Conservation (phyloP, 1,140 invertebrate species). For the Bombus huntii region DNA sequence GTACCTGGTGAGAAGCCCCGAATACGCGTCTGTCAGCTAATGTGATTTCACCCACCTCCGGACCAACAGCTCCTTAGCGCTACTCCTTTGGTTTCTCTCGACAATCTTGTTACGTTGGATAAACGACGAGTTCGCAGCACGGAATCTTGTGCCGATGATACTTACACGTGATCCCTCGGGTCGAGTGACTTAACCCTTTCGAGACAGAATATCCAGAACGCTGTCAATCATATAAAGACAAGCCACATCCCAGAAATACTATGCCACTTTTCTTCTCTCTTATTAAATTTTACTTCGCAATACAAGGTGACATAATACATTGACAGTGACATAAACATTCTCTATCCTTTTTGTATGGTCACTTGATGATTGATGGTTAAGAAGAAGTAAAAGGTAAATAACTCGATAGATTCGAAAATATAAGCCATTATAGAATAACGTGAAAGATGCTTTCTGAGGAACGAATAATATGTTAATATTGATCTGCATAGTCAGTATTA, state of each 20-base stretch:
- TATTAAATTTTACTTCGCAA: not conserved
- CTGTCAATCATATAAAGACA: not conserved
- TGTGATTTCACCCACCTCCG: conserved; percentile 77
- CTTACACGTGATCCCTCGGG: conserved; percentile 28
- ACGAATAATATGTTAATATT: too few species aligned
- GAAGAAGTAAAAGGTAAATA: too few species aligned
- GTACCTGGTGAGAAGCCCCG: conserved; percentile 73
- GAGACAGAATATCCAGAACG: not conserved
- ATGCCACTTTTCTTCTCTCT: not conserved
- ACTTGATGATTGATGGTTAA: too few species aligned
- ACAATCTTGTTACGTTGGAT: conserved; percentile 78
- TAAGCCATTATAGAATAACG: too few species aligned
- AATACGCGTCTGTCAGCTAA: conserved; percentile 76
- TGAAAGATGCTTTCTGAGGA: too few species aligned
- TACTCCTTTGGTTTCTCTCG: conserved; percentile 81
- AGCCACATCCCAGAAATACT: not conserved
- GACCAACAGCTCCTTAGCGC: conserved; percentile 77
- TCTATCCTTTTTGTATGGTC: too few species aligned
- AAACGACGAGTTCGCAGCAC: conserved; percentile 66
- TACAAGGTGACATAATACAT: not conserved
- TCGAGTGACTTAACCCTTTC: not conserved
- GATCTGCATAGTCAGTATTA: too few species aligned
- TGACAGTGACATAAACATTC: too few species aligned
- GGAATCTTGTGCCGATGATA: conserved; percentile 51
- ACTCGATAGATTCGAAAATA: too few species aligned